Conservation (phyloP, 2,113 vertebrate species). For the Mastomys natalensis region DNA sequence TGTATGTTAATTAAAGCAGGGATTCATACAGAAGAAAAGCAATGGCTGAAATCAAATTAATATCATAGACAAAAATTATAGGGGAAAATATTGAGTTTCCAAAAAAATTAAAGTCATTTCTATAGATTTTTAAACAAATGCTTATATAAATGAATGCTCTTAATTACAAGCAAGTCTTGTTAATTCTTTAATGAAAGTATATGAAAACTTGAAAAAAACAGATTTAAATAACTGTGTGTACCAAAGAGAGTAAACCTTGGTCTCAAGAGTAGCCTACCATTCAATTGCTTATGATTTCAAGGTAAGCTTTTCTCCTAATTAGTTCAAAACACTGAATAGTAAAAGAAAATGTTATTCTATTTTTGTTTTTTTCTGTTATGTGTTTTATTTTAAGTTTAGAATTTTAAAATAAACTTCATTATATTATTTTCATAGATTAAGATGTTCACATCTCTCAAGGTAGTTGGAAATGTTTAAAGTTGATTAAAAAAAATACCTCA, state of each 20-base stretch:
- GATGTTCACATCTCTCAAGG: background rate
- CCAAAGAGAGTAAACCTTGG: background rate
- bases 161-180: conserved; percentile 28
- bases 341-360: conserved; percentile 7
- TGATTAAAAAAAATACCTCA: background rate
- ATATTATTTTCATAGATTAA: conserved; percentile 25
- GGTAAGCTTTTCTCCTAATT: background rate
- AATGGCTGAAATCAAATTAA: conserved; percentile 52
- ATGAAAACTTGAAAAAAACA: conserved; percentile 24
- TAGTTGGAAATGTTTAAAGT: background rate
- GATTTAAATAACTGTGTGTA: conserved; percentile 3
- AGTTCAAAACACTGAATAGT: conserved; percentile 5
- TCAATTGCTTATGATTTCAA: background rate
- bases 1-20: background rate
- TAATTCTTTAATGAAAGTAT: conserved; percentile 36
- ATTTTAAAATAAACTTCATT: conserved; percentile 23
- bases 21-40: background rate
- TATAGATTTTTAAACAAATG: conserved; percentile 47
- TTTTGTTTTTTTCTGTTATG: background rate
- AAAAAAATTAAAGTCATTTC: conserved; percentile 31
- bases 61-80: conserved; percentile 4
- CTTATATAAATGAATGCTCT: conserved; percentile 40
- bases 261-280: background rate
- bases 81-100: background rate
- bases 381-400: background rate